These are phyloP conservation scores for Aselliscus stoliczkanus DNA, from an alignment of 2,797 vertebrate genomes.

Conservation along the genomic window DNA sequence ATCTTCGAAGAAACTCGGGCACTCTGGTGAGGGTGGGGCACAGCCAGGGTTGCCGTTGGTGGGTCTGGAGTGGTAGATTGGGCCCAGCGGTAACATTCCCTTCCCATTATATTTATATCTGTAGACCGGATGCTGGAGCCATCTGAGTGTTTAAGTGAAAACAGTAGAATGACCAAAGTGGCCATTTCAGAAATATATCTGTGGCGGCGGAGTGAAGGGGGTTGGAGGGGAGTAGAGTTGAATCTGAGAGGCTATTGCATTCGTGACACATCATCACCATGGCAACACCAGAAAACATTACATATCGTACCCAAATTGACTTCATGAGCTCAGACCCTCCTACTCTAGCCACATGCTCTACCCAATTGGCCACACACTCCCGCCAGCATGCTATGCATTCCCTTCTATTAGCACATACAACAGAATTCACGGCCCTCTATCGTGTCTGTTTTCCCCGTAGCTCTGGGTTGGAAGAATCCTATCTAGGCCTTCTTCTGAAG, in stretches of 20 bases:
- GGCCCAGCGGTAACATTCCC: background rate
- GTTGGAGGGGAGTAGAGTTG: accelerated
- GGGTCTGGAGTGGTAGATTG: too few relatives aligned
- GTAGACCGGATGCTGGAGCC: background rate
- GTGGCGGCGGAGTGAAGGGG: background rate
- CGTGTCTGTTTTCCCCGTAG: background rate
- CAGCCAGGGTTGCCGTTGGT: accelerated
- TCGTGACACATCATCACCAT: background rate
- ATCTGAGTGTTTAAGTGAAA: background rate
- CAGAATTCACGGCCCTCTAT: too few relatives aligned
- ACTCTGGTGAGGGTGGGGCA: too few relatives aligned
- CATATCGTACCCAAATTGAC: accelerated
- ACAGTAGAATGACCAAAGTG: background rate
- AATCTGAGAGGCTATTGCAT: background rate
- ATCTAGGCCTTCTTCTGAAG: background rate
- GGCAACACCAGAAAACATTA: background rate
- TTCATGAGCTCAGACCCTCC: background rate
- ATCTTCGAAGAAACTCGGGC: accelerated
- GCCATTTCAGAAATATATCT: background rate
- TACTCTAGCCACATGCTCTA: background rate
- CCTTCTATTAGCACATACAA: background rate
- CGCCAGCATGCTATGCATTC: accelerated
- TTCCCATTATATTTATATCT: background rate
- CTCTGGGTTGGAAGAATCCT: background rate
- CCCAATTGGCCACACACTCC: background rate